Percentiles rank a stretch among this genome's conserved stretches.
Conservation (phyloP, 2,888 invertebrate genomes). For the Cylloceria caligata region DNA sequence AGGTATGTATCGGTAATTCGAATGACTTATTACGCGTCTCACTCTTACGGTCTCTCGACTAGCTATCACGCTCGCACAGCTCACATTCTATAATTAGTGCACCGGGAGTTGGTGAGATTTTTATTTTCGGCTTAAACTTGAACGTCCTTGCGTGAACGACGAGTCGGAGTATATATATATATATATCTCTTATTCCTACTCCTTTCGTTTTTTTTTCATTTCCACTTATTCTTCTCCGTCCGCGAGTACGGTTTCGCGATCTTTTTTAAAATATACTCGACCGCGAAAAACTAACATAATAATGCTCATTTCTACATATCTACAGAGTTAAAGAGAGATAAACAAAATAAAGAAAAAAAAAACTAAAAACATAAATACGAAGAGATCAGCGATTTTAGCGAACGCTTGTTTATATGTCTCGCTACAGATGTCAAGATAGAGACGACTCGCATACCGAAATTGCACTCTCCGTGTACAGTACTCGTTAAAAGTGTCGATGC, state of each 20-base stretch:
- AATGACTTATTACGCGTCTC: slow-evolving; percentile 60
- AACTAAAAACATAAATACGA: slow-evolving; percentile 11
- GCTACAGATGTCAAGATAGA: slow-evolving; percentile 47
- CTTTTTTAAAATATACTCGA: slow-evolving; percentile 53
- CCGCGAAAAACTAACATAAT: slow-evolving; percentile 39
- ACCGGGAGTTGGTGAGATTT: slow-evolving; percentile 75
- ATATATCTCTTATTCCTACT: not conserved
- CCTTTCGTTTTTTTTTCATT: slow-evolving; percentile 39
- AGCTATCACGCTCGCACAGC: slow-evolving; percentile 11
- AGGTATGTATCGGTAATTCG: slow-evolving; percentile 73
- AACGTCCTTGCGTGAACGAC: slow-evolving; percentile 81
- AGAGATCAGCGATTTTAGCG: not conserved
- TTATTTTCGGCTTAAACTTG: slow-evolving; percentile 84
- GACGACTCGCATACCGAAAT: slow-evolving; percentile 47
- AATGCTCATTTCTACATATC: slow-evolving; percentile 24
- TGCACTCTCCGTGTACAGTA: slow-evolving; percentile 35
- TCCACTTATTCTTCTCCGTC: slow-evolving; percentile 50
- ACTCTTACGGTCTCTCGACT: not conserved
- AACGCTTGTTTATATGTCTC: slow-evolving; percentile 14
- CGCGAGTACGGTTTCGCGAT: not conserved
- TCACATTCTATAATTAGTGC: slow-evolving; percentile 83
- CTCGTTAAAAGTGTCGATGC: slow-evolving; percentile 64
- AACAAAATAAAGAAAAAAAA: slow-evolving; percentile 12
- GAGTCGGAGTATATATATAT: slow-evolving; percentile 8
- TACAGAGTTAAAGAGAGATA: not conserved